Base-by-base conservation (phyloP, 2,113 vertebrate species). In the Copsychus sechellarum region DNA sequence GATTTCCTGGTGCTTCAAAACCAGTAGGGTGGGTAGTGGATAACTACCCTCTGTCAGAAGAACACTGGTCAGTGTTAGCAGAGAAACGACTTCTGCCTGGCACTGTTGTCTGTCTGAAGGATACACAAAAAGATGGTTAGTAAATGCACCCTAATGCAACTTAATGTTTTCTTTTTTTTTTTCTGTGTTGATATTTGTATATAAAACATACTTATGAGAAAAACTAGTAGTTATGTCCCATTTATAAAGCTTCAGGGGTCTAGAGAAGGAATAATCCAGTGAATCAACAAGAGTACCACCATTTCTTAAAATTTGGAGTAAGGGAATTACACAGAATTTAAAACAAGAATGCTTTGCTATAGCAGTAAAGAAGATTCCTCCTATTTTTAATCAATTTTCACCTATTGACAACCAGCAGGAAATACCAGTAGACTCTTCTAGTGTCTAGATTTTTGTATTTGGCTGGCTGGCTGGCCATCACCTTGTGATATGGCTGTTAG, bases 1-100 rank as follows among this genome's bases (percentile, higher is more conserved):
- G 97, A 40, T 98, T 98, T 95, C 60, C 94, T 77, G 98, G 97
- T 85, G 97, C 96, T 60, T 91, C 98, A 31, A 79, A 92, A 77
- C 97, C 92, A 81, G 98, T 98, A 80, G 99, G 99, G 40, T 99
- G 99, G 99, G 97, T 99, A 64, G 92, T 99, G 60, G 99, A 99
- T 95, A 99, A 99, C 96, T 98, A 98, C 78, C 99, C 99, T 70
- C 83, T 94, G 33, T 96, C 91, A 50, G 31, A n/a, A 87, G 98
- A 98, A 6, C 97, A 99, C 43, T 97, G 99, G 98, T 76, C 90
- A 50, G 83, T 74, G 58, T 97, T 99, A 76, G 50, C 91, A 62
- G 95, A 98, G 34, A 97, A 95, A 88, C 98, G 90, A 93, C 80
- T 98, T 89, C 56, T 97, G 62, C 99, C 99, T 42, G 98, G 99